A percentile compares a stretch with the other conserved stretches of the same genome.
Conservation (phyloP, 2,113 vertebrate species). For the Rhodinocichla rosea region DNA sequence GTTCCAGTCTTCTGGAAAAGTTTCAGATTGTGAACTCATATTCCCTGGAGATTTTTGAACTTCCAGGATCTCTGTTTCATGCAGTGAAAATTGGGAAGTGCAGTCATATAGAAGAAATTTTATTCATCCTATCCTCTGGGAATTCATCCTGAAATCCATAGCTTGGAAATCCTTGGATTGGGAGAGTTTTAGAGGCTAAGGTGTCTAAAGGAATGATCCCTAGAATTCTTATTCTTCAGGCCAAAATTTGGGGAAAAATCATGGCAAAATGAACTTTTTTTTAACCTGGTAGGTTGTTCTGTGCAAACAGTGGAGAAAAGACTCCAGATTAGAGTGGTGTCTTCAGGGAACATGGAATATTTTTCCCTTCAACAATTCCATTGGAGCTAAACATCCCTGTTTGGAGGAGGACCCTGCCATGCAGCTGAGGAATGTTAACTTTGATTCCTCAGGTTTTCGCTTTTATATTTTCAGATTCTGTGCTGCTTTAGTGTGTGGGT, state of each 20-base stretch:
- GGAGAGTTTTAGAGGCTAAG: background rate
- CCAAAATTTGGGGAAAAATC: background rate
- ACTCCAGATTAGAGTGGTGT: background rate
- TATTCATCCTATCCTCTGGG: background rate
- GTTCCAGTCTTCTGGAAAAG: background rate
- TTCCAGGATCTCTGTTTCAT: background rate
- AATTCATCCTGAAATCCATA: background rate
- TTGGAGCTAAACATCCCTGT: too few relatives aligned
- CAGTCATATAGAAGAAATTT: background rate
- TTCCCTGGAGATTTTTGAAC: background rate
- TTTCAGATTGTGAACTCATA: background rate
- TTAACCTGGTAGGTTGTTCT: background rate
- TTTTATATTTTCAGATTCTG: background rate
- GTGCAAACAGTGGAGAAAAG: background rate
- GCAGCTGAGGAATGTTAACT: background rate
- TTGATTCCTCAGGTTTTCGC: background rate
- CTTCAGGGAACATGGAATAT: fast-evolving
- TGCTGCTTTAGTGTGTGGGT: background rate
- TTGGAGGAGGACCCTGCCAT: background rate
- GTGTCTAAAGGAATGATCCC: background rate
- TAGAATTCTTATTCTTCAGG: fast-evolving
- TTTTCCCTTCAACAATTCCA: too few relatives aligned
- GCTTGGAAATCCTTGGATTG: background rate
- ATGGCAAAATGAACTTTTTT: background rate
- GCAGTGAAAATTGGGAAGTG: background rate